phyloP scores from a whole-genome alignment of 2,888 invertebrate genomes.

The Limnephilus auricula region DNA sequence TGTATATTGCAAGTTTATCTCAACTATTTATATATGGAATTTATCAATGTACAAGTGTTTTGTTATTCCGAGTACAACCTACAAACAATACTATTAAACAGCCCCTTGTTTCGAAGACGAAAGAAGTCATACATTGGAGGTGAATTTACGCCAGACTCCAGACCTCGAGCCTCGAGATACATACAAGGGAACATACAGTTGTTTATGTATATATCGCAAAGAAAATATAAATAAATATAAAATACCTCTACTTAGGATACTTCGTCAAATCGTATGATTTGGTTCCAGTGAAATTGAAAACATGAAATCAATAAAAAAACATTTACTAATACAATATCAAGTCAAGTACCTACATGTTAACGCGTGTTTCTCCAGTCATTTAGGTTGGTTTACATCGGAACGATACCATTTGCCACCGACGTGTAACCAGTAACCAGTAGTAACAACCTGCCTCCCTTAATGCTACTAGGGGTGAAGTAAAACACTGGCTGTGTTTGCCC shows the following conservation, averaged over 20 bases:
- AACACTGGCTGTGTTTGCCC: background rate
- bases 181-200: too few relatives aligned
- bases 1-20: too few relatives aligned
- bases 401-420: background rate
- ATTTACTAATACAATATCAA: background rate
- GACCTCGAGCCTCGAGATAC: too few relatives aligned
- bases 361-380: background rate
- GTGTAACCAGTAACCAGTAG: background rate
- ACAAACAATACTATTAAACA: too few relatives aligned
- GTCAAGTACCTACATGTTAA: background rate
- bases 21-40: too few relatives aligned
- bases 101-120: too few relatives aligned
- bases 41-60: too few relatives aligned
- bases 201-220: too few relatives aligned
- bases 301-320: background rate
- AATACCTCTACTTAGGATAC: background rate
- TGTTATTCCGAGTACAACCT: too few relatives aligned
- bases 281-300: background rate
- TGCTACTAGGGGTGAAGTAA: background rate
- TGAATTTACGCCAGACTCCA: too few relatives aligned
- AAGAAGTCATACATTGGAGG: too few relatives aligned
- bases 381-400: background rate
- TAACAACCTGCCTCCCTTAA: background rate
- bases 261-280: background rate
- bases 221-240: too few relatives aligned